Conservation (phyloP, 2,113 vertebrate species). For the Sylvia atricapilla region DNA sequence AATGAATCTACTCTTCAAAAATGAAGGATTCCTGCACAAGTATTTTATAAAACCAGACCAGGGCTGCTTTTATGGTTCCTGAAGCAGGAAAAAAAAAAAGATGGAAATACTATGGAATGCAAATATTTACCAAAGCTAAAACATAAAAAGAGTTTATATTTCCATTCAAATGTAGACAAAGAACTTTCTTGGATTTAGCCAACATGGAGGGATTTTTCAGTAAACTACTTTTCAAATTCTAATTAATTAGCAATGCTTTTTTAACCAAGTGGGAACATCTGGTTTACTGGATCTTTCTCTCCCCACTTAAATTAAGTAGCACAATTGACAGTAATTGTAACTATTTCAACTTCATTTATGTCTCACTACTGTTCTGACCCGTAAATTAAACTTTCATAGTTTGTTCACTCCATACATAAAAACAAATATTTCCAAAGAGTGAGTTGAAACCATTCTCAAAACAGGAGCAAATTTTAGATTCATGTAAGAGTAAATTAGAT, state of each 20-base stretch:
- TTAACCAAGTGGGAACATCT: background rate
- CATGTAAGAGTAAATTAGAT: background rate
- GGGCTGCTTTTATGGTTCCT: background rate
- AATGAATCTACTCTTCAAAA: background rate
- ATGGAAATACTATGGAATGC: background rate
- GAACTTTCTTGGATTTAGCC: background rate
- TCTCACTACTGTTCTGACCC: background rate
- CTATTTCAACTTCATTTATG: background rate
- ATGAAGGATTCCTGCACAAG: background rate
- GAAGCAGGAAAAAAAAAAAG: background rate
- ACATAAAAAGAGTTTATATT: background rate
- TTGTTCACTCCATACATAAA: background rate
- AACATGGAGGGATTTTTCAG: background rate
- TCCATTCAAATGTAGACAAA: background rate
- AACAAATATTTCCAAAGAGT: background rate
- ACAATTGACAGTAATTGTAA: background rate
- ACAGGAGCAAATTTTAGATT: background rate
- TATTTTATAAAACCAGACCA: background rate
- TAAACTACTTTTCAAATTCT: background rate
- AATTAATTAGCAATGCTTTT: background rate
- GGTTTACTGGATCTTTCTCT: background rate
- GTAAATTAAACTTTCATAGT: background rate
- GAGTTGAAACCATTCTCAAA: background rate
- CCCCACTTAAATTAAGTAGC: background rate
- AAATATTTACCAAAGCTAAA: background rate